Base-by-base conservation (phyloP, 2,888 invertebrate genomes). In the Anaspis maculata region DNA sequence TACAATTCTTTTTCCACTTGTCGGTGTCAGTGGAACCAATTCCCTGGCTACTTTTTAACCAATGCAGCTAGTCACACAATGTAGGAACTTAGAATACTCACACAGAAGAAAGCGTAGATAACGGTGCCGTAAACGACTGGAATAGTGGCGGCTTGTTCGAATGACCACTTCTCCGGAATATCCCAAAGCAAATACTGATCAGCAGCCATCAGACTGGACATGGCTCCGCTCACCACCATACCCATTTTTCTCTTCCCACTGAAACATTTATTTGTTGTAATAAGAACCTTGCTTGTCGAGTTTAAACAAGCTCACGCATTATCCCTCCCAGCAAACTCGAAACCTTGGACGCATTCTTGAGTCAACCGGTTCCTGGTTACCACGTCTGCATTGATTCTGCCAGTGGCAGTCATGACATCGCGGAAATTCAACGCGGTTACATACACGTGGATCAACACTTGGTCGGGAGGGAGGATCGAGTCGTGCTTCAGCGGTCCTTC, bases 131-230 rank as follows among this genome's bases (percentile, higher is more conserved):
- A 86, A 2, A 81, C 81, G 1, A 83, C 79, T 0, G 85, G 84
- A 0, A 86, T 71, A 0, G 81, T 79, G 2, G 81, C 78, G 1
- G 84, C 85, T 34, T 85, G 79, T 46, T 77, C 74, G 32, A 85
- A 65, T 15, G 70, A 71, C 84, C 84, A 85, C 3, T 71, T 62
- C 3, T 79, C 74, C 2, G 86, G 85, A 4, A 85, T 68, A 81
- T 16, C 7, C 6, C 9, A 83, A 16, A 64, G 47, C 10, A 73
- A 61, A 2, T 67, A 61, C 14, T 70, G 73, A 69, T 91, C 87
- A 14, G 89, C 89, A 11, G 9, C 24, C 11, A 24, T 10, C 41
- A 73, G 59, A 42, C 75, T 75, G 1, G 83, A 73, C 54, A 81
- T 57, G 25, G 78, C 77, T 6, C 72, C 55, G 46, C 62, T 65